Base-by-base conservation (phyloP, 37 sponge, comb jelly and placozoan species). In the Aplysina aerophoba region DNA sequence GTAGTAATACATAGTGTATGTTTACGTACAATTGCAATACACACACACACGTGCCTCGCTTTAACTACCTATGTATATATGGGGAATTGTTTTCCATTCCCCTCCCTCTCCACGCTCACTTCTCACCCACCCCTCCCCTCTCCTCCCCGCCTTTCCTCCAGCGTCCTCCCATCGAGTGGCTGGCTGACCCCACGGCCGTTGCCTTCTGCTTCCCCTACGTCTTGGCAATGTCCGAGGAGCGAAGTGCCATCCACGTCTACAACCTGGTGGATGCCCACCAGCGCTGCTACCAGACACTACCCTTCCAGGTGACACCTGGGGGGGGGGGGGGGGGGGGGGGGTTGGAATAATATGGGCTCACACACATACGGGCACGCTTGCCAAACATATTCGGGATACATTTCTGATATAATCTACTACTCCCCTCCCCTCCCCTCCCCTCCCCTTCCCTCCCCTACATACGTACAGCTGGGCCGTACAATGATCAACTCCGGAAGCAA, bases 141-240 rank as follows among this genome's bases (percentile, higher is more conserved):
- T 16, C 30, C 21, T 14, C 33, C 13, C 33, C 55, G 4, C n/a
- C 33, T 15, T 39, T 50, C 17, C 54, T 25, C 24, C 28, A 84
- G 85, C 62, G 62, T 75, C 73, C 59, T 35, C 85, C 85, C n/a
- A 55, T 84, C 8, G 58, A 73, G 28, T 73, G 72, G 73, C 5
- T n/a, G 30, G 80, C 56, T 15, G 57, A 79, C 25, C 92, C 92
- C 19, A 69, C 21, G 14, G 79, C 83, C 5, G 80, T 86, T 31
- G 88, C 88, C 56, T 90, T 85, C 63, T n/a, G 33, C 20, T 93
- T 93, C 55, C 94, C 94, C 15, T 93, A 86, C 63, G 59, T 93
- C 0, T 50, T 93, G 44, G 75, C 80, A 0, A 77, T 88, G 81
- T 89, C 87, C 13, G 69, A 82, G 55, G 67, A 38, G 19, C 57